Conservation (phyloP, 2,888 invertebrate genomes). For the Drosophila atroscutellata region DNA sequence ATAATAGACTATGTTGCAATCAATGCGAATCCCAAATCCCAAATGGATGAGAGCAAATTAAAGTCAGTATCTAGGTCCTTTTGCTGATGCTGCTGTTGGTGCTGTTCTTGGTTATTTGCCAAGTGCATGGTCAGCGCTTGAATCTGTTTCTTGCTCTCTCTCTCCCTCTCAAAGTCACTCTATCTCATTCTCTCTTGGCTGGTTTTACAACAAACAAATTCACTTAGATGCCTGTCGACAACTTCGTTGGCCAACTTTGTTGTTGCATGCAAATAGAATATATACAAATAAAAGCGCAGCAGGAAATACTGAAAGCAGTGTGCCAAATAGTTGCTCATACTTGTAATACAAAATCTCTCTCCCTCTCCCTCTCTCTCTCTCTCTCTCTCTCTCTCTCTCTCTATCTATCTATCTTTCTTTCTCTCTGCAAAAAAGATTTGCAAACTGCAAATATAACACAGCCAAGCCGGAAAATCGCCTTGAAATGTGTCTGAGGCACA, state of each 20-base stretch:
- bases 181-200: slow-evolving; percentile 20
- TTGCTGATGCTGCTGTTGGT: not conserved
- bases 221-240: slow-evolving; percentile 73
- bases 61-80: slow-evolving; percentile 43
- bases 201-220: slow-evolving; percentile 60
- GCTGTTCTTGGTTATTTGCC: slow-evolving; percentile 50
- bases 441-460: slow-evolving; percentile 57
- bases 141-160: slow-evolving; percentile 4
- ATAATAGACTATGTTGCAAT: slow-evolving; percentile 73
- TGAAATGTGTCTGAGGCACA: slow-evolving; percentile 75
- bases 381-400: not conserved
- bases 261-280: slow-evolving; percentile 46
- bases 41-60: slow-evolving; percentile 43
- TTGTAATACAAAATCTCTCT: slow-evolving; percentile 11
- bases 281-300: slow-evolving; percentile 45
- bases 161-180: not conserved
- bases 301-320: slow-evolving; percentile 49
- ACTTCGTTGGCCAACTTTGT: slow-evolving; percentile 66
- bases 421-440: slow-evolving; percentile 33
- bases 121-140: slow-evolving; percentile 71
- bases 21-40: slow-evolving; percentile 61
- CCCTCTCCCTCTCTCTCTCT: not conserved
- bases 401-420: not conserved
- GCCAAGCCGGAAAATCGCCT: slow-evolving; percentile 66
- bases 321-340: slow-evolving; percentile 66